Evolutionary conservation across 1,140 invertebrate species (phyloP), one percentile per base, ranked within the genome.

Genomic region (Dreissena rostriformis): DNA sequence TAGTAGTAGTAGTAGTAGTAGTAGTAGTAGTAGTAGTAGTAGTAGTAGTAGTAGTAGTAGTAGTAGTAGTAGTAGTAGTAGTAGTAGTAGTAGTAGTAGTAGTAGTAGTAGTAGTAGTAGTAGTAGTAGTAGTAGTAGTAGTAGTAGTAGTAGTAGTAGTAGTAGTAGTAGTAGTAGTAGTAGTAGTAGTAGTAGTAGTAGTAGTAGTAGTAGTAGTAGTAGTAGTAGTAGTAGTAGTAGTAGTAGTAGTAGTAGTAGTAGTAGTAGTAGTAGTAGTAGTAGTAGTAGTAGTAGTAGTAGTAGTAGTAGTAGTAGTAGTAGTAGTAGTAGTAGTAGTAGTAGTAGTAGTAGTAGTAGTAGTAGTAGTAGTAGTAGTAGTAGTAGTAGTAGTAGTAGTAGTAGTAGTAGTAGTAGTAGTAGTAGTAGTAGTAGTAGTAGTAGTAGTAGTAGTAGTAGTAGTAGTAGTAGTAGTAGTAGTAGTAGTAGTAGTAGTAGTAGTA

Each of bases 21-120:
- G 65, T 67, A 67, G 65, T 67, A 22, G 65, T 67, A 67, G 65
- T 67, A 67, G 22, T 14, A 67, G 65, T 14, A 22, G 65, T 14
- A 67, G 65, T 14, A 22, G 22, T 67, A 67, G 65, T 67, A 67
- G 65, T 67, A 67, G 65, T 67, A 67, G 22, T 67, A 67, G 22
- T 67, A 67, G 22, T 67, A 67, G 22, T 67, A 67, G 22, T 67
- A 22, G 22, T 67, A 67, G 22, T 67, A 67, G 22, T 67, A 67
- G 65, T 67, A 67, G 65, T 67, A 67, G 70, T 72, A 72, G 70
- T 72, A 72, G 70, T 72, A 72, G 70, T 72, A 72, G 70, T 72
- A 72, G 70, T 72, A 72, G 70, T 72, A 72, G 70, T 72, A 72
- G 39, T 72, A 72, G 70, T 72, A 72, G 70, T 72, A 72, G 70